Base-by-base conservation (phyloP, 1,140 invertebrate genomes). In the Lepidotrigona ventralis region DNA sequence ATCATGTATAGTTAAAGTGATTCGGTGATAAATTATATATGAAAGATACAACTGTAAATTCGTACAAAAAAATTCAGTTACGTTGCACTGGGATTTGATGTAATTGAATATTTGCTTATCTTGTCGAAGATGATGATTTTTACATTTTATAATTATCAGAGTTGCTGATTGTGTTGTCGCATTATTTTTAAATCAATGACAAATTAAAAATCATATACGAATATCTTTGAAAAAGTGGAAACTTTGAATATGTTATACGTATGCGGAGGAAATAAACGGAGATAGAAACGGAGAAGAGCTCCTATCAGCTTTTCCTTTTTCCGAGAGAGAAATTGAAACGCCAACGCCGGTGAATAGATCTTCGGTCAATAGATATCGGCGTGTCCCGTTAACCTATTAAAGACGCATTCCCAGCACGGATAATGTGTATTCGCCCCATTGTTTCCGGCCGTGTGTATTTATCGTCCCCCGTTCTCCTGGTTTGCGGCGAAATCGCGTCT, bases 291-390 rank as follows among this genome's bases (percentile, higher is more conserved):
- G 54, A 58, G n/a, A 53, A 58, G 39, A 46, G n/a, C 39, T 29
- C 29, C 39, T 39, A 58, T 72, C 66, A 33, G 58, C 53, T 72
- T 63, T 53, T 33, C 79, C 19, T 29, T 80, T 80, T 80, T 58
- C 46, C 56, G 2, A 8, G n/a, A 1, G 69, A 29, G 23, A 60
- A 53, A 69, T 46, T 60, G 46, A 77, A 78, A 78, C 21, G 9
- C 51, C 26, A n/a, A 46, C 39, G 46, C 58, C 12, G 70, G 15
- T 46, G 56, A 4, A n/a, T n/a, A n/a, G n/a, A 9, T 23, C 26
- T 46, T 11, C 69, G 39, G 66, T 26, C 71, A 66, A 81, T 74
- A 81, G 60, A 75, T 81, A 81, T 81, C 79, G 79, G 26, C 71
- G 71, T 46, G 56, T 46, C 70, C 70, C 79, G 58, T 74, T 75